A percentile compares a stretch with the other conserved stretches of the same genome.
phyloP scores from a whole-genome alignment of 2,888 invertebrate genomes.

The Horisme vitalbata region DNA sequence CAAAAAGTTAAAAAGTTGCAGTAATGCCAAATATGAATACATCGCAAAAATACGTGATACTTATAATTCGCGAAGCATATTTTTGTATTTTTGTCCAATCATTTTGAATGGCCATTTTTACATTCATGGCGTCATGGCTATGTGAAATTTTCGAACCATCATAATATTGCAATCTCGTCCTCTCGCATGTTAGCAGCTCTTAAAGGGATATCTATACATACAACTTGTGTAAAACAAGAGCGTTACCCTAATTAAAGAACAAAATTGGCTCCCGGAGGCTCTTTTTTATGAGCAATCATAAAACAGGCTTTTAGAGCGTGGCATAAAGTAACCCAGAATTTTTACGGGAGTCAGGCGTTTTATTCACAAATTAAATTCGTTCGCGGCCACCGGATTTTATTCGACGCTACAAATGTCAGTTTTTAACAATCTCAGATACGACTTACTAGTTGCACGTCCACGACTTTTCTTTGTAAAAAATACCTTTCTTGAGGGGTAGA shows the following conservation, averaged over 20 bases:
- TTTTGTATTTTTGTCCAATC: too few species aligned
- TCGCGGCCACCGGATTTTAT: constrained; percentile 52
- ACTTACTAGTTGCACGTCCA: too few species aligned
- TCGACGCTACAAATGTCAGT: constrained; percentile 40
- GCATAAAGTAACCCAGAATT: constrained; percentile 64
- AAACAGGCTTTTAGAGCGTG: constrained; percentile 66
- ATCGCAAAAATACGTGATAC: too few species aligned
- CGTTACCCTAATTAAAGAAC: constrained; percentile 72
- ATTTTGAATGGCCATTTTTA: too few species aligned
- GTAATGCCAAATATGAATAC: too few species aligned
- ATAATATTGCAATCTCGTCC: too few species aligned
- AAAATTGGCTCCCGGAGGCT: constrained; percentile 66
- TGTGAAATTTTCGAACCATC: too few species aligned
- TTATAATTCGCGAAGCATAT: too few species aligned
- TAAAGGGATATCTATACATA: constrained; percentile 30
- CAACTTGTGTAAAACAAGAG: constrained; percentile 57
- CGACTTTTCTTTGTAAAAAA: too few species aligned
- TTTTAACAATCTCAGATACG: constrained; percentile 36
- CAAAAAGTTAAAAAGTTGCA: too few species aligned
- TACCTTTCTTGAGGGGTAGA: too few species aligned
- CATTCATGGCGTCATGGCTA: too few species aligned
- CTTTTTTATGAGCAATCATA: constrained; percentile 74
- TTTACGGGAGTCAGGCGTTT: constrained; percentile 58
- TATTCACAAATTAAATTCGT: constrained; percentile 60
- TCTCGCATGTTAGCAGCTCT: constrained; percentile 15